Percentiles rank a stretch among this genome's conserved stretches.
phyloP scores from a whole-genome alignment of 2,888 invertebrate species.

The Dexiosoma caninum region DNA sequence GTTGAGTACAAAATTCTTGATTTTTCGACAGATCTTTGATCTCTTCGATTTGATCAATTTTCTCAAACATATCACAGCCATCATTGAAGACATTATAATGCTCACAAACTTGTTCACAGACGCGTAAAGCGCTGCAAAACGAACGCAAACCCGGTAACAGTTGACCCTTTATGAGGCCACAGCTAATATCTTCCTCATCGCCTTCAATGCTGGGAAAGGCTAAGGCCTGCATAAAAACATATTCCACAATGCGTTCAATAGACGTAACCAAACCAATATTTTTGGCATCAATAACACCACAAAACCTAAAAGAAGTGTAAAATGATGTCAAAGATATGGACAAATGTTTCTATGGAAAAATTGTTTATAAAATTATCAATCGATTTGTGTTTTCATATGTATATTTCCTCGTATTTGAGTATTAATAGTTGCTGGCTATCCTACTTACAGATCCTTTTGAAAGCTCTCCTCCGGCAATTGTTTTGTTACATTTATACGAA shows the following conservation, averaged over 20 bases:
- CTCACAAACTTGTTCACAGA: slow-evolving; percentile 90
- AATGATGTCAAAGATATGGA: too few relatives aligned
- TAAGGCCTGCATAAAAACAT: slow-evolving; percentile 93
- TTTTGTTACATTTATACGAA: slow-evolving; percentile 89
- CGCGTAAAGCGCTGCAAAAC: slow-evolving; percentile 91
- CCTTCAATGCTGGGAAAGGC: slow-evolving; percentile 89
- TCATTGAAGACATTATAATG: slow-evolving; percentile 89
- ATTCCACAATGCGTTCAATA: slow-evolving; percentile 91
- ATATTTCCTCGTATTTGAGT: too few relatives aligned
- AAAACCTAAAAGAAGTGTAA: slow-evolving; percentile 81
- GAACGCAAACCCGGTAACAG: slow-evolving; percentile 89
- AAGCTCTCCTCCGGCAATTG: slow-evolving; percentile 95
- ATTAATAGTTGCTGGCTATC: too few relatives aligned
- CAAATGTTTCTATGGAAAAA: too few relatives aligned
- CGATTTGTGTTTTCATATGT: not conserved
- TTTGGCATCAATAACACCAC: slow-evolving; percentile 88
- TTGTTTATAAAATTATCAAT: too few relatives aligned
- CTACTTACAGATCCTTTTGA: slow-evolving; percentile 86
- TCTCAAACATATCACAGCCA: slow-evolving; percentile 82
- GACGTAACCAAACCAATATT: slow-evolving; percentile 90
- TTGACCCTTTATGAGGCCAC: slow-evolving; percentile 90
- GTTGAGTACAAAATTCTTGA: slow-evolving; percentile 81
- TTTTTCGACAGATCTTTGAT: slow-evolving; percentile 85
- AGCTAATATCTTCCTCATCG: slow-evolving; percentile 88
- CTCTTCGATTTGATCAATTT: slow-evolving; percentile 82